Percentiles rank a stretch among this genome's conserved stretches.
phyloP scores from a whole-genome alignment of 1,140 invertebrate genomes.

The Ericerus pela region DNA sequence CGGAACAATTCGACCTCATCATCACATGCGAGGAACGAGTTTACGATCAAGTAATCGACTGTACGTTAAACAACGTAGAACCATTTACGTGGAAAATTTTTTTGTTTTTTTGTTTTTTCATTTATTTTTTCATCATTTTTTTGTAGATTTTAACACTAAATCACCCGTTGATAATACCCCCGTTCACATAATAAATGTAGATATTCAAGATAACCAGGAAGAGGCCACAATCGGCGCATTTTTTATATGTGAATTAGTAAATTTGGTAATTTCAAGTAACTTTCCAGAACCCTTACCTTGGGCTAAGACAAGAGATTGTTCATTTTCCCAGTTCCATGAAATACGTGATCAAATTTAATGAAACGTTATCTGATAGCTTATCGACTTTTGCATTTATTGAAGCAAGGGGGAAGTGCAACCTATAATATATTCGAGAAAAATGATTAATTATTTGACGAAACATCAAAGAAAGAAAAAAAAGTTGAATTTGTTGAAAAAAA shows the following conservation, averaged over 20 bases:
- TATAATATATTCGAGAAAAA: no score
- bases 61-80: constrained; percentile 28
- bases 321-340: neutral
- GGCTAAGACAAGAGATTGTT: no score
- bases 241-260: constrained; percentile 86
- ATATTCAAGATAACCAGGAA: constrained; percentile 99
- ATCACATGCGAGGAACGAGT: constrained; percentile 97
- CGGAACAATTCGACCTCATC: constrained; percentile 90
- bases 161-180: constrained; percentile 54
- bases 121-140: neutral
- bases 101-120: neutral
- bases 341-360: neutral
- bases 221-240: constrained; percentile 99
- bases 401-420: no score
- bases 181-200: constrained; percentile 95
- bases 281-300: neutral
- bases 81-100: neutral
- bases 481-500: no score
- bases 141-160: constrained; percentile 33
- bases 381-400: no score
- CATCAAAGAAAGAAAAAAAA: no score
- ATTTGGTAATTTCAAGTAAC: constrained; percentile 46
- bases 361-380: neutral
- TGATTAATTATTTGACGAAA: no score
- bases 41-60: constrained; percentile 73